These are phyloP conservation scores for Melanocharis versteri DNA, from an alignment of 2,113 vertebrate genomes.

Conservation along the genomic window DNA sequence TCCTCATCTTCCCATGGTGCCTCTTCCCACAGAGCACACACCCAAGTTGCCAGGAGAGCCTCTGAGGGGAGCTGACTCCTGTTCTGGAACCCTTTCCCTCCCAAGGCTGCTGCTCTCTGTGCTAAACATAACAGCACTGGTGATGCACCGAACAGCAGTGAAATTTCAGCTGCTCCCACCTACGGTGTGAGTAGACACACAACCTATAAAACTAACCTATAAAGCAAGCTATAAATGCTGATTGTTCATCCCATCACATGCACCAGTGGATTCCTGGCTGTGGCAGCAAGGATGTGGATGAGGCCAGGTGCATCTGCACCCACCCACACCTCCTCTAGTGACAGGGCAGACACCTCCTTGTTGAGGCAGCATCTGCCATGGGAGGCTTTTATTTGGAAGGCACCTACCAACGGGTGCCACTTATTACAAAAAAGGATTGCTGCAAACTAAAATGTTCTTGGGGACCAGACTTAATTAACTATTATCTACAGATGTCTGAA, in stretches of 20 bases:
- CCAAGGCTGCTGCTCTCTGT: not conserved
- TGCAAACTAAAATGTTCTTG: fast-evolving
- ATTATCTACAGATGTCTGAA: fast-evolving
- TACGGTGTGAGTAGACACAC: not conserved
- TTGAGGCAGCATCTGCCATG: fast-evolving
- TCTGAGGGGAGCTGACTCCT: not conserved
- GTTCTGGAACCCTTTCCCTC: not conserved
- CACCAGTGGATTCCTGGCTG: not conserved
- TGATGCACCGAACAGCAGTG: constrained; percentile 17
- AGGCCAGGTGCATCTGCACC: not conserved
- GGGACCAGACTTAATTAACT: not conserved
- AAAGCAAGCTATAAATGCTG: constrained; percentile 36
- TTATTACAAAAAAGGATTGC: fast-evolving
- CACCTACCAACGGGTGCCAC: fast-evolving
- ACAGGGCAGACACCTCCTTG: not conserved
- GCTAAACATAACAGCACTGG: constrained; percentile 16
- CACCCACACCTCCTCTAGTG: not conserved
- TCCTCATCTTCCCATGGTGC: not conserved
- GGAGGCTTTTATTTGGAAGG: not conserved
- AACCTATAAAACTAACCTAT: constrained; percentile 44
- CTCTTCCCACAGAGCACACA: not conserved
- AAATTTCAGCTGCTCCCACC: constrained; percentile 31
- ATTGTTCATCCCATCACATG: not conserved
- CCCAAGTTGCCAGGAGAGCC: not conserved
- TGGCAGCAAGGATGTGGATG: fast-evolving